Percentiles rank a stretch among this genome's conserved stretches.
Evolutionary conservation across 2,888 invertebrate genomes (phyloP).

Genomic region (Diarsia mendica): DNA sequence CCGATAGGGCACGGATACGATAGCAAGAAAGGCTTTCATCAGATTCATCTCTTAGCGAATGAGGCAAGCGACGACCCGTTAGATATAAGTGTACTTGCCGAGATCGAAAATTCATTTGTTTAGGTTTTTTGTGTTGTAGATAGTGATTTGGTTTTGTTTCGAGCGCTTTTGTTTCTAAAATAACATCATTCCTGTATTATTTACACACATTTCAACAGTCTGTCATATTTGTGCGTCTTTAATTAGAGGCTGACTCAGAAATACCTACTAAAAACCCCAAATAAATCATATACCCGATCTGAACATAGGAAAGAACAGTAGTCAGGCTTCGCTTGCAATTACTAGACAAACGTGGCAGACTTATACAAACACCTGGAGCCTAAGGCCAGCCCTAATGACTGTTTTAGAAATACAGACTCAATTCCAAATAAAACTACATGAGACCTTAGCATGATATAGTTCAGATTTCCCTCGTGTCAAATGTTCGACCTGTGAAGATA

Average conservation of each 20-base stretch:
- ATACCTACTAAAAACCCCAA: background rate
- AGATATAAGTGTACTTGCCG: constrained; percentile 38
- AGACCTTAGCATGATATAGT: background rate
- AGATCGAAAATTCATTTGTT: constrained; percentile 15
- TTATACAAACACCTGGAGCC: background rate
- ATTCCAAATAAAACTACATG: background rate
- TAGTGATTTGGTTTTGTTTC: constrained; percentile 11
- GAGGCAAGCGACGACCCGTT: constrained; percentile 23
- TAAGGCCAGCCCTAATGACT: too few species aligned
- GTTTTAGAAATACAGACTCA: background rate
- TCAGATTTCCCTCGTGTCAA: background rate
- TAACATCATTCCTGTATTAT: background rate
- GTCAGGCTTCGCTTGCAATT: background rate
- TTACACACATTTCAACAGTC: background rate
- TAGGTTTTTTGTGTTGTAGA: constrained; percentile 3
- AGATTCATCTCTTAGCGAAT: constrained; percentile 41
- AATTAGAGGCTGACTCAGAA: background rate
- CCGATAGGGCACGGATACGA: constrained; percentile 69
- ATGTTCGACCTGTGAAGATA: background rate
- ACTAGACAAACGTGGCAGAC: background rate
- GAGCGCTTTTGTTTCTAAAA: background rate
- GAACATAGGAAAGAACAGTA: background rate
- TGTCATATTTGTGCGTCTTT: background rate
- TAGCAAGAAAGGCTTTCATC: constrained; percentile 64
- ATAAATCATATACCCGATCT: background rate